Base-by-base conservation (phyloP, 2,888 invertebrate species). In the Iphiclides podalirius region DNA sequence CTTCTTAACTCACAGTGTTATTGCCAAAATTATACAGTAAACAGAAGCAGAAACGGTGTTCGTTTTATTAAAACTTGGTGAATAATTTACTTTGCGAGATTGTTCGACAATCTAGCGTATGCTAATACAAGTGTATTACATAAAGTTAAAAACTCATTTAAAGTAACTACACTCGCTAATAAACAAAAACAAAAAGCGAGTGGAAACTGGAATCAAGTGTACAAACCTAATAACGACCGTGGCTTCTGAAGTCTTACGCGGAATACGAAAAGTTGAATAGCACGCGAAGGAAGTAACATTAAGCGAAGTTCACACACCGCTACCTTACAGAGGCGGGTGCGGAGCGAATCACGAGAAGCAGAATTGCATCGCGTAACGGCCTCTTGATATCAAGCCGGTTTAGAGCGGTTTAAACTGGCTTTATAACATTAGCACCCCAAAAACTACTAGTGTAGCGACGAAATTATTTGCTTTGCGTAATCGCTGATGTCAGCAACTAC, bases 391-490 rank as follows among this genome's bases (percentile, higher is more conserved):
- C 79, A 78, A 79, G 79, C 77, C 68, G 70, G 77, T 76, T 80
- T 73, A 75, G 68, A 72, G 71, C 63, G 70, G 76, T 76, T 80
- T 72, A 76, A 69, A 74, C 70, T 63, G 75, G 79, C 75, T 80
- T 79, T 76, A 80, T 79, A 79, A 78, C 77, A 80, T 80, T 79
- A 80, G 68, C 74, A 68, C 71, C 72, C 72, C 77, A 70, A 74
- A 73, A 51, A 49, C 26, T 16, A 20, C 51, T 60, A 51, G 60
- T 65, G 65, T 37, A 14, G n/a, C n/a, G n/a, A 36, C 28, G 41
- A 79, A 75, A 77, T 79, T 78, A 76, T 33, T 47, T 26, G 26
- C 39, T 4, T 20, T 38, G 39, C 26, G 39, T 39, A 23, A 39
- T 34, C 39, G 26, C 26, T 26, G 6, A 26, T 26, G 26, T 26